Conservation (phyloP, 2,113 vertebrate genomes). For the Paraplagusia blochii region DNA sequence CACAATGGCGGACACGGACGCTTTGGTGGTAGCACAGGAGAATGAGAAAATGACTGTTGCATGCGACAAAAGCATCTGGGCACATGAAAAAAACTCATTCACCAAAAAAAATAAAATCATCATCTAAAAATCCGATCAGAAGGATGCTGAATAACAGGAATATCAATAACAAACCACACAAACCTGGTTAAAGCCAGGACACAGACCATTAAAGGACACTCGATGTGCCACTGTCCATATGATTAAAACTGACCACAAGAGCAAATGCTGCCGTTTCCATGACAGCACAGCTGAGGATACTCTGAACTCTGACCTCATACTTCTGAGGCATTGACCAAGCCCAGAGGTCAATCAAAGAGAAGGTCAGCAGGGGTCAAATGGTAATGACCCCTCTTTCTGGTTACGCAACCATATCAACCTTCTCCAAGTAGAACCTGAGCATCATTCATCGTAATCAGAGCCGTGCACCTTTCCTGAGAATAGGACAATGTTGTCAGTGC, state of each 20-base stretch:
- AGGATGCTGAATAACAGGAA: neutral
- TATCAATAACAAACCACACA: too few relatives aligned
- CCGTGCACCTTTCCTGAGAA: constrained; percentile 21
- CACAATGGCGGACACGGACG: constrained; percentile 49
- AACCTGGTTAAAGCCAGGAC: neutral
- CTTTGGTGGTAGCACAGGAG: constrained; percentile 28
- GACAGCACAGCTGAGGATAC: constrained; percentile 68
- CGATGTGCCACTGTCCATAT: constrained; percentile 18
- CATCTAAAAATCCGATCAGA: neutral
- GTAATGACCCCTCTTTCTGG: constrained; percentile 57
- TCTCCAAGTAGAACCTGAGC: constrained; percentile 21
- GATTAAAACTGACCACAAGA: constrained; percentile 47
- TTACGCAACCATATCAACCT: constrained; percentile 54
- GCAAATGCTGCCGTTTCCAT: constrained; percentile 57
- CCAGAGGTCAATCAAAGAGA: constrained; percentile 61
- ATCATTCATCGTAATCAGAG: constrained; percentile 59
- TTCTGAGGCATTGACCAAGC: constrained; percentile 57
- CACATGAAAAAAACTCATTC: too few relatives aligned
- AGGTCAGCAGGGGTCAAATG: constrained; percentile 64
- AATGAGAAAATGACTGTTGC: constrained; percentile 12
- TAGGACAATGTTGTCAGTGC: neutral
- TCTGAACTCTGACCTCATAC: constrained; percentile 69
- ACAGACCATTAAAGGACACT: constrained; percentile 6
- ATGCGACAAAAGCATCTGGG: neutral
- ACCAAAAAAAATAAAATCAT: neutral